These are phyloP conservation scores for Tachystola acroxantha DNA, from an alignment of 2,888 invertebrate species.

Conservation along the genomic window DNA sequence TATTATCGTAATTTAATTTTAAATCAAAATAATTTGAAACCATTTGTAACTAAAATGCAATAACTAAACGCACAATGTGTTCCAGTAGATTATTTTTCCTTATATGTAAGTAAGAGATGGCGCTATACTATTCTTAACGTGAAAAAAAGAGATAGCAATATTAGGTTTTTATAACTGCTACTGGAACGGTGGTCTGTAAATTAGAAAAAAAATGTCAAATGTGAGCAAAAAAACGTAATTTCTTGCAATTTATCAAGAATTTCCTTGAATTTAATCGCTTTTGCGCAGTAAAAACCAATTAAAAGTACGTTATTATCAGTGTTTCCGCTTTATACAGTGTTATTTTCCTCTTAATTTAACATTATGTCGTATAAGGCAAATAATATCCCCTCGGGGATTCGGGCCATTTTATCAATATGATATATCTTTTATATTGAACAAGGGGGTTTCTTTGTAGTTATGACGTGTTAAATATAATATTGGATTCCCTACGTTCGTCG, in stretches of 20 bases:
- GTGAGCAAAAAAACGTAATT: slow-evolving; percentile 3
- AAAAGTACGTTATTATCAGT: background rate
- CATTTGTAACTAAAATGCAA: too few relatives aligned
- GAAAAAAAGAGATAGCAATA: background rate
- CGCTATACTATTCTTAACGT: too few relatives aligned
- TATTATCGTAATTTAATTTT: too few relatives aligned
- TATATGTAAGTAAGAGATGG: too few relatives aligned
- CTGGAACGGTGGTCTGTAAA: too few relatives aligned
- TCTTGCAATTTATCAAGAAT: background rate
- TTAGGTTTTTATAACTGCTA: background rate
- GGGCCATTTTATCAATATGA: slow-evolving; percentile 21
- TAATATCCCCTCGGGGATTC: slow-evolving; percentile 17
- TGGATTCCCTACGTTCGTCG: slow-evolving; percentile 1
- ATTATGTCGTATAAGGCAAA: background rate
- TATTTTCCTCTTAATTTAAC: background rate
- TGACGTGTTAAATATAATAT: slow-evolving; percentile 18
- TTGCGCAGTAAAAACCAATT: background rate
- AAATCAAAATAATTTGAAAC: too few relatives aligned
- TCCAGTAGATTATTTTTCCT: background rate
- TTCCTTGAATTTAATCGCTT: slow-evolving; percentile 1
- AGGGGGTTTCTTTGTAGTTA: slow-evolving; percentile 15
- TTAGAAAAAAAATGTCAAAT: slow-evolving; percentile 3
- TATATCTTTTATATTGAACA: slow-evolving; percentile 9
- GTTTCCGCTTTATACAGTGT: too few relatives aligned
- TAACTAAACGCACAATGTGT: background rate